These are phyloP conservation scores for Acanthurus tractus DNA, from an alignment of 2,797 vertebrate species.

Conservation along the genomic window DNA sequence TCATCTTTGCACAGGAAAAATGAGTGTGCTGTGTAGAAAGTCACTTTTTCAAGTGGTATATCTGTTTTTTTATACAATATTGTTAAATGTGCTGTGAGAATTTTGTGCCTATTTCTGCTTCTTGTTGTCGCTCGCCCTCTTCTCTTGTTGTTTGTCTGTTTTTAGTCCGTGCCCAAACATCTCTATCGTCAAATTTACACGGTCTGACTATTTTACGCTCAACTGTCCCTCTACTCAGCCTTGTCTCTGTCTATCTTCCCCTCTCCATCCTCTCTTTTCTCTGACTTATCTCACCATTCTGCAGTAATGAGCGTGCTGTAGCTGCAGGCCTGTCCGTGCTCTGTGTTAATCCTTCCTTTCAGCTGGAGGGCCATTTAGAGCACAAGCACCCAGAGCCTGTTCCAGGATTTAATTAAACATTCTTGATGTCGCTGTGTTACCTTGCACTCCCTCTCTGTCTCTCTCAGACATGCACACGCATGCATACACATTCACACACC, in stretches of 20 bases:
- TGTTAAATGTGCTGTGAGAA: background rate
- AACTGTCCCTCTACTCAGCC: constrained; percentile 11
- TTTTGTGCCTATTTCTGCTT: background rate
- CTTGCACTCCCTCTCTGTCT: constrained; percentile 57
- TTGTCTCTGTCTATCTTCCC: background rate
- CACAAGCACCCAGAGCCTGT: constrained; percentile 73
- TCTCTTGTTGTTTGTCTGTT: background rate
- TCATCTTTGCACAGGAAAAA: no score
- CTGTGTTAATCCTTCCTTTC: constrained; percentile 84
- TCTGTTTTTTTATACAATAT: background rate
- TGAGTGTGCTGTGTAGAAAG: background rate
- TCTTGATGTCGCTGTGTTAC: constrained; percentile 77
- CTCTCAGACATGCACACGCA: constrained; percentile 65
- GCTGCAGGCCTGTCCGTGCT: constrained; percentile 74
- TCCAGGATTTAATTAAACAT: constrained; percentile 87
- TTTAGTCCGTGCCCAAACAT: constrained; percentile 3
- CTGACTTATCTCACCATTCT: constrained; percentile 67
- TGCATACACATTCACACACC: constrained; percentile 28
- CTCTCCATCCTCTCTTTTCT: constrained; percentile 41
- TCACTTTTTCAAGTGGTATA: background rate
- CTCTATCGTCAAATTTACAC: constrained; percentile 21
- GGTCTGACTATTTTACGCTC: constrained; percentile 39
- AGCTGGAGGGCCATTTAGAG: constrained; percentile 83
- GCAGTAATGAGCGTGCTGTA: constrained; percentile 79
- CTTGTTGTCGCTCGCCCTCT: background rate